Conservation (phyloP, 1,140 invertebrate species). For the Ceratitis capitata region DNA sequence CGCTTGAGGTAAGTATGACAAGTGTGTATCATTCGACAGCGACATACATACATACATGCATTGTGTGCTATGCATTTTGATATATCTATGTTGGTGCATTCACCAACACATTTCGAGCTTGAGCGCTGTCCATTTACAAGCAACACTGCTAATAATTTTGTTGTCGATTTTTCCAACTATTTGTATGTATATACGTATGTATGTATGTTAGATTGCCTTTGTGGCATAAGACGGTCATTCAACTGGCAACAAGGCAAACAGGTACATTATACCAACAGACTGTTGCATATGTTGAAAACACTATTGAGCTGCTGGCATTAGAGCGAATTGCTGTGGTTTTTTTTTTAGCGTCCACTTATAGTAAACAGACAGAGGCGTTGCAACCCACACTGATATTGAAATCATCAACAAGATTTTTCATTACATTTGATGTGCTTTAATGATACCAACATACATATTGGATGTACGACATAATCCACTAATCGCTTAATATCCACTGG, state of each 20-base stretch:
- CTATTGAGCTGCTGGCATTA: neutral
- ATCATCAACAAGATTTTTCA: neutral
- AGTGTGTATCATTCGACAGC: neutral
- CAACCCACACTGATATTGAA: slow-evolving; percentile 10
- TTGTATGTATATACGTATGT: neutral
- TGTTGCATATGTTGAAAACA: neutral
- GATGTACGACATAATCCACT: neutral
- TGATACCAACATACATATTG: neutral
- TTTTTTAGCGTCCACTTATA: neutral
- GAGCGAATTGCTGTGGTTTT: neutral
- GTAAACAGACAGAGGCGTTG: slow-evolving; percentile 11
- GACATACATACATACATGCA: neutral
- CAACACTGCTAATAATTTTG: neutral
- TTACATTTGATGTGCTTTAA: neutral
- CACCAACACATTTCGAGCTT: too few species aligned
- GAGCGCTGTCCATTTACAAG: too few species aligned
- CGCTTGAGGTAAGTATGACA: neutral
- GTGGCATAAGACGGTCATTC: slow-evolving; percentile 53
- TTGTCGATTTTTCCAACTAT: neutral
- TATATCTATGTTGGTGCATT: too few species aligned
- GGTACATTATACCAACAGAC: slow-evolving; percentile 47
- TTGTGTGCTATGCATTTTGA: too few species aligned
- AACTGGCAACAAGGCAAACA: slow-evolving; percentile 65
- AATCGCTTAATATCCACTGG: too few species aligned
- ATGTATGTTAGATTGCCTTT: neutral